phyloP scores from a whole-genome alignment of 92 coral and sea anemone genomes.

The Muricea muricata region DNA sequence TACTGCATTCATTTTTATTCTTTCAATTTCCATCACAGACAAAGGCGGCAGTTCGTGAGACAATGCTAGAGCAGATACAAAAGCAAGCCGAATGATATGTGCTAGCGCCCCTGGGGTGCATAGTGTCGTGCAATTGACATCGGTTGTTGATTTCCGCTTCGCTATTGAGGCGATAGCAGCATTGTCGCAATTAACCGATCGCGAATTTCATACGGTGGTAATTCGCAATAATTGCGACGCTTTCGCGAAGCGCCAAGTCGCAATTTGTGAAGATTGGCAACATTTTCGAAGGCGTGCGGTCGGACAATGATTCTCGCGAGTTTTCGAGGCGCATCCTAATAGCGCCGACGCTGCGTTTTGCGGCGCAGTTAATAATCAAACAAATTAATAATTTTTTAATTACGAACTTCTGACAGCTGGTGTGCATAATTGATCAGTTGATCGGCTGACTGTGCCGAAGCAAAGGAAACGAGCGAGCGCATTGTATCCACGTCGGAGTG shows the following conservation, averaged over 20 bases:
- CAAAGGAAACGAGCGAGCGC: constrained; percentile 18
- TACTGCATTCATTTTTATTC: neutral
- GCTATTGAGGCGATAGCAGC: constrained; percentile 3
- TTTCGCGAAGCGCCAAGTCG: neutral
- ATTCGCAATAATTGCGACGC: neutral
- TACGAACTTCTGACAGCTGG: constrained; percentile 49
- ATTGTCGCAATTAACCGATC: constrained; percentile 3
- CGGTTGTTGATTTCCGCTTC: constrained; percentile 32
- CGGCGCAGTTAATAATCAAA: constrained; percentile 53
- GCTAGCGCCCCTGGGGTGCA: neutral
- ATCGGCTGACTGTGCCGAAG: constrained; percentile 21
- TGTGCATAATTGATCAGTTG: constrained; percentile 36
- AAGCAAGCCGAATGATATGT: neutral
- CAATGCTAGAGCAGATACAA: neutral
- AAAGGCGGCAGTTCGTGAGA: neutral
- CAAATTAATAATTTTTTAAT: constrained; percentile 54
- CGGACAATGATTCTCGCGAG: neutral
- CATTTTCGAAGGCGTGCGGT: neutral
- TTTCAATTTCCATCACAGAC: neutral
- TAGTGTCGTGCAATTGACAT: constrained; percentile 3
- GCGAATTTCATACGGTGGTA: neutral
- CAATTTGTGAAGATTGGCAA: neutral
- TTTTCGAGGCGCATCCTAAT: neutral
- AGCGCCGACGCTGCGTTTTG: constrained; percentile 14
- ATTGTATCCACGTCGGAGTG: constrained; percentile 25